phyloP scores from a whole-genome alignment of 2,888 invertebrate species.

The Ochropacha duplaris region DNA sequence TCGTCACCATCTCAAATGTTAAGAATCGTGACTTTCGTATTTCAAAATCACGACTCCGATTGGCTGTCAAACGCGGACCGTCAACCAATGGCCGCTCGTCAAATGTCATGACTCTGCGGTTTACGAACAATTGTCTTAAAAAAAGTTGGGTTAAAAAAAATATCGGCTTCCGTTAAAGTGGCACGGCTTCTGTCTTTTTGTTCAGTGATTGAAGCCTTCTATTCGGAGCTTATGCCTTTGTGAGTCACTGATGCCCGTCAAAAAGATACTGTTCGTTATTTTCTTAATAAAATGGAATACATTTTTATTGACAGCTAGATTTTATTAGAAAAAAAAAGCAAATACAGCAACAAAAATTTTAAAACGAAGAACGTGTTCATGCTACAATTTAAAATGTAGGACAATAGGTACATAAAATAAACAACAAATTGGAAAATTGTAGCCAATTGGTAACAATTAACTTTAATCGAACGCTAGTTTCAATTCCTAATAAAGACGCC shows the following conservation, averaged over 20 bases:
- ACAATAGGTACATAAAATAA: constrained; percentile 7
- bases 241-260: constrained; percentile 41
- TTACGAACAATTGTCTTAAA: constrained; percentile 67
- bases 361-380: not conserved
- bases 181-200: constrained; percentile 64
- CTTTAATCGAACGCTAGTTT: constrained; percentile 34
- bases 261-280: constrained; percentile 24
- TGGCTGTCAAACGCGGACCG: constrained; percentile 77
- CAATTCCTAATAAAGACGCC: constrained; percentile 28
- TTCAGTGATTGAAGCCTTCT: constrained; percentile 36
- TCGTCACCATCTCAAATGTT: constrained; percentile 74
- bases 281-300: not conserved
- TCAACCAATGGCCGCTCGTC: constrained; percentile 79
- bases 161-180: constrained; percentile 78
- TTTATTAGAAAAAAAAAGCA: not conserved
- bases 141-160: constrained; percentile 47
- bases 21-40: constrained; percentile 78
- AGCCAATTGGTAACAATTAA: constrained; percentile 47
- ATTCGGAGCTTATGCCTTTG: constrained; percentile 39
- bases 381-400: not conserved
- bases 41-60: constrained; percentile 69
- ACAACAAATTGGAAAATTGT: constrained; percentile 49
- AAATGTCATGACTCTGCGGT: constrained; percentile 75
- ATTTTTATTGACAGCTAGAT: not conserved
- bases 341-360: too few species aligned